These are phyloP conservation scores for Seladonia tumulorum DNA, from an alignment of 2,888 invertebrate genomes.

Conservation along the genomic window DNA sequence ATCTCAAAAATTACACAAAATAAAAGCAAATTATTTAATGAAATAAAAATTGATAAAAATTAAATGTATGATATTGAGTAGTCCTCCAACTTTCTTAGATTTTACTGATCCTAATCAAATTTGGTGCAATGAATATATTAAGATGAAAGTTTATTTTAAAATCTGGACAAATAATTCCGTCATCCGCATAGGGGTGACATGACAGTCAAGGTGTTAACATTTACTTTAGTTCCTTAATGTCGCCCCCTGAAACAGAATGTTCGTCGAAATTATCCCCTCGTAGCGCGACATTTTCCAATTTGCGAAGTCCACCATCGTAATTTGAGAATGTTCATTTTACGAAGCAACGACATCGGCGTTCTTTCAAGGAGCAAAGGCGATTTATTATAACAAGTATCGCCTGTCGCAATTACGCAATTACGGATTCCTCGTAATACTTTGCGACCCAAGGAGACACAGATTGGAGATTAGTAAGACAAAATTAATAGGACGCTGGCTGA, in stretches of 20 bases:
- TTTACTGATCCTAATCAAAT: too few species aligned
- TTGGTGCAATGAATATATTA: too few species aligned
- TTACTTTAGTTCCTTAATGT: not conserved
- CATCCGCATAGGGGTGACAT: too few species aligned
- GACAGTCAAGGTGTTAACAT: too few species aligned
- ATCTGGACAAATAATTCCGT: too few species aligned
- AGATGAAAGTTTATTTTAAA: too few species aligned
- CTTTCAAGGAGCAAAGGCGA: slow-evolving; percentile 42
- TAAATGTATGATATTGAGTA: too few species aligned
- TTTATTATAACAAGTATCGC: slow-evolving; percentile 66
- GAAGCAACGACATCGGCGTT: not conserved
- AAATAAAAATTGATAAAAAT: too few species aligned
- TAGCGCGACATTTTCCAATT: not conserved
- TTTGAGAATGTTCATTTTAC: not conserved
- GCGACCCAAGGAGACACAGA: slow-evolving; percentile 78
- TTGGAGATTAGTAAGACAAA: slow-evolving; percentile 81
- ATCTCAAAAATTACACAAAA: too few species aligned
- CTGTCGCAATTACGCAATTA: slow-evolving; percentile 57
- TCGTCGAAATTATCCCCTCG: not conserved
- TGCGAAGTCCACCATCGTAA: not conserved
- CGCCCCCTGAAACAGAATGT: not conserved
- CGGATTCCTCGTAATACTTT: slow-evolving; percentile 72
- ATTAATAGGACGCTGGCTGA: slow-evolving; percentile 78
- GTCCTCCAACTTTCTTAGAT: too few species aligned
- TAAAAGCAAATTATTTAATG: too few species aligned